Base-by-base conservation (phyloP, 2,113 vertebrate species). In the Dipodomys merriami region DNA sequence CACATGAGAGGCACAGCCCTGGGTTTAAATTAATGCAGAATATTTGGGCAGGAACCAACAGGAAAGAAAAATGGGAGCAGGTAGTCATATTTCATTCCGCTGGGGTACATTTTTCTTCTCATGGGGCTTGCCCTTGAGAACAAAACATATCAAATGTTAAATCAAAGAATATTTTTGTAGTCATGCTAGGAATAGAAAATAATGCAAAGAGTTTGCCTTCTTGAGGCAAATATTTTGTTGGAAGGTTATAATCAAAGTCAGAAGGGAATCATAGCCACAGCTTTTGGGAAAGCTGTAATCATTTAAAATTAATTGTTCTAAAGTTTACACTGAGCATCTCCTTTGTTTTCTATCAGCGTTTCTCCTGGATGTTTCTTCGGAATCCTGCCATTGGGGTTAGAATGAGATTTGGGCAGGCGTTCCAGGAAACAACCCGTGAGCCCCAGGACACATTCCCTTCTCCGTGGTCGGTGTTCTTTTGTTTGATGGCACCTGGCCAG, bases 11-110 rank as follows among this genome's bases (percentile, higher is more conserved):
- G 92, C 39, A 33, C 8, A 95, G 96, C 92, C 12, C 93, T 65
- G 67, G 93, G 96, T 97, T 97, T 97, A 96, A 96, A 96, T 96
- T 93, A 97, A 96, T 97, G 96, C 96, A 92, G 97, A 97, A 96
- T 97, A 96, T 97, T 97, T 97, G 97, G 97, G 83, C 95, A 96
- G 96, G 94, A 97, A 96, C 94, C 93, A 97, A 96, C 96, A 90
- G 84, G 83, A 89, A 96, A 97, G 96, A 97, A 95, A 97, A 98
- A 98, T 98, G 97, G 96, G 96, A 97, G 96, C 93, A 97, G 91
- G 95, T 96, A 97, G 97, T 98, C 74, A 3, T 98, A 98, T 98
- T 98, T 98, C 98, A 98, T 98, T 97, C 95, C 96, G 95, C 84
- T 95, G 95, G 92, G 93, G 83, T 97, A 69, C 94, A 94, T 98